Evolutionary conservation across 2,113 vertebrate species (phyloP), one percentile per base, ranked within the genome.

Genomic region (Irena cyanogastra): DNA sequence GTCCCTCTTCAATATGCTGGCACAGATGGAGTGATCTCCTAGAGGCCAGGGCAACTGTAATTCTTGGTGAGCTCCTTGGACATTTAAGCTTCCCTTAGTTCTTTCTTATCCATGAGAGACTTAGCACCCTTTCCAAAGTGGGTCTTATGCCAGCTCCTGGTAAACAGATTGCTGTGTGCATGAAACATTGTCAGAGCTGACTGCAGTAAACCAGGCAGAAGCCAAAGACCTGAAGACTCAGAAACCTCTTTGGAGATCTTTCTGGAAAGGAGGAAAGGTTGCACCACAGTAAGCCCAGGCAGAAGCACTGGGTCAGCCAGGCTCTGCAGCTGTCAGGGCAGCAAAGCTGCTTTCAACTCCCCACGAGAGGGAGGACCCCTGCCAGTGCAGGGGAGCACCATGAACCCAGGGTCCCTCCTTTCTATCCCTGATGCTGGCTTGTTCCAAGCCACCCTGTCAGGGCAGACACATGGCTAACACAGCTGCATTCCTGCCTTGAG

Each of bases 291-390:
- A 49, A 89, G 22, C 16, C 61, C 11, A 47, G 41, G 35, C 5
- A 56, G 52, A 74, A 80, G 66, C 2, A 1, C 22, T 83, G 22
- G 11, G 19, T 59, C 68, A 87, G 37, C 23, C 42, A 21, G 64
- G 22, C 64, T 78, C 49, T 63, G 71, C 70, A 88, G 75, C 82
- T 94, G 82, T 49, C n/a, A 54, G 61, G 60, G 52, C 45, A 69
- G 63, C 30, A 74, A 77, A 69, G 33, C 20, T n/a, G 35, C 39
- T 96, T 96, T 63, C 63, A 83, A 14, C 42, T 60, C 39, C 35
- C 13, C 18, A 9, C 0, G 1, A 0, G 4, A 66, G 47, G 45
- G 64, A 63, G 28, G 20, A 57, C 28, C 21, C 45, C 37, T 18
- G 7, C 59, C 66, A 59, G 84, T 68, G 13, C 64, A 64, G 52